Base-by-base conservation (phyloP, 1,140 invertebrate species). In the Apis florea region DNA sequence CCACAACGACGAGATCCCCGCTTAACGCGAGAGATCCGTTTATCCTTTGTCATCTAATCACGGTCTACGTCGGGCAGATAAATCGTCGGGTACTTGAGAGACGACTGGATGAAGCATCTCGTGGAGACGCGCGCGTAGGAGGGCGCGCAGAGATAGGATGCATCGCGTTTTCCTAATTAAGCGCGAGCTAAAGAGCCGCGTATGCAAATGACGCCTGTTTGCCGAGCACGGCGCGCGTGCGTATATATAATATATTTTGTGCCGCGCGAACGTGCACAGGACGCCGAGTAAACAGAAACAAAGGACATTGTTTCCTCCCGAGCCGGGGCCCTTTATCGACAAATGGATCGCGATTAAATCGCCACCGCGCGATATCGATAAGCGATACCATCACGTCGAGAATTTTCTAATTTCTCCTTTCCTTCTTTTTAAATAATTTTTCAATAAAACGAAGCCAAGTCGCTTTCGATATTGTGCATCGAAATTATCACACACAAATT, bases 161-260 rank as follows among this genome's bases (percentile, higher is more conserved):
- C 78, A 69, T 76, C 79, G 71, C 79, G 77, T 66, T 82, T 80
- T 82, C 64, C 83, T 90, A 87, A 90, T 90, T 90, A 88, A 86
- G 81, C 85, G 80, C 80, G 64, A 81, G 81, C 80, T 79, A 85
- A 81, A 83, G 79, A 76, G 68, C 53, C 76, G 82, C 68, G 78
- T 88, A 85, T 90, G 88, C 83, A 89, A 89, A 90, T 85, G 89
- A 88, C 73, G 78, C 70, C 51, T 84, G 84, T 87, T 89, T 83
- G 79, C 63, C 53, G 51, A 71, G 74, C 77, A 71, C 72, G 74
- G 72, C 68, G 54, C 26, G 26, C 75, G 68, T 68, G 81, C 15
- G 69, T 59, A 5, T 40, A 5, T 40, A 40, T 40, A 40, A 40
- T 40, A 71, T 68, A 40, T 58, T 49, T 63, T 59, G 54, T 40